Evolutionary conservation across 2,113 vertebrate genomes (phyloP).

Genomic region (Sinocyclocheilus grahami): DNA sequence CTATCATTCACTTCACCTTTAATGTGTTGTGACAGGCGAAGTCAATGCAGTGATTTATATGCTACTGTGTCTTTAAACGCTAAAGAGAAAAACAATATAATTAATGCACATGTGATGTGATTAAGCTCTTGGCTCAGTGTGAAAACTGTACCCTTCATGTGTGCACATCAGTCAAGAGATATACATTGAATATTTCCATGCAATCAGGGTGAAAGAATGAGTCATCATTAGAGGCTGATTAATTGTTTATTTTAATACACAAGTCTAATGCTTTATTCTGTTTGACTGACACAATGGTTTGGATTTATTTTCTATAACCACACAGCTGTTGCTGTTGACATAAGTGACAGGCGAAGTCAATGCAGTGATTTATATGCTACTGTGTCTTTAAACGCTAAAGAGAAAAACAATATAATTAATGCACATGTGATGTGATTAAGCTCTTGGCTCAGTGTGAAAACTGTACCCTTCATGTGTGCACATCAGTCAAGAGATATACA

Average conservation of each 20-base stretch:
- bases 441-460: background rate
- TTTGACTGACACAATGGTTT: background rate
- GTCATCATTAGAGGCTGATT: constrained; percentile 6
- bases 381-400: background rate
- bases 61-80: background rate
- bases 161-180: background rate
- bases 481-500: background rate
- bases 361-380: background rate
- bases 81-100: background rate
- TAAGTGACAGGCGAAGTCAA: too few relatives aligned
- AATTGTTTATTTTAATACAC: background rate
- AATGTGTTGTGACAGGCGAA: too few relatives aligned
- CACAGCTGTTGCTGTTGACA: too few relatives aligned
- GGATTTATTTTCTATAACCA: too few relatives aligned
- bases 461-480: background rate
- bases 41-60: too few relatives aligned
- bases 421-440: background rate
- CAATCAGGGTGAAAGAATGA: background rate
- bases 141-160: background rate
- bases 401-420: background rate
- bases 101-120: background rate
- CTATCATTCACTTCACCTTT: too few relatives aligned
- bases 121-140: background rate
- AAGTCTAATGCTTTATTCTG: background rate
- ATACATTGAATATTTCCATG: constrained; percentile 2